phyloP scores from a whole-genome alignment of 2,113 vertebrate genomes.

The Taurulus bubalis region DNA sequence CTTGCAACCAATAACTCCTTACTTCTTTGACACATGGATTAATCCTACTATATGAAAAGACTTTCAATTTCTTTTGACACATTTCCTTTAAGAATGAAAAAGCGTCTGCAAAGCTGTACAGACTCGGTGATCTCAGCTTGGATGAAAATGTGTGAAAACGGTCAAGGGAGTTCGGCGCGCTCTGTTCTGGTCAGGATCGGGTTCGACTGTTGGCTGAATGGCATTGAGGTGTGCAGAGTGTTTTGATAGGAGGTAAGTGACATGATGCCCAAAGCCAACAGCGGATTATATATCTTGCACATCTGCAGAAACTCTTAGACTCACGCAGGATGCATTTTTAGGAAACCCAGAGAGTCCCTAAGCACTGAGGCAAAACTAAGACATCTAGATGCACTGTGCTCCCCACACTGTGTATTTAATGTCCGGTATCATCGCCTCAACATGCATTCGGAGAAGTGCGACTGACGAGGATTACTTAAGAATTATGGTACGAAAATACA shows the following conservation, averaged over 20 bases:
- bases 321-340: slow-evolving; percentile 37
- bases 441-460: neutral
- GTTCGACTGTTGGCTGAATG: slow-evolving; percentile 54
- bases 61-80: neutral
- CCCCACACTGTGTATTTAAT: slow-evolving; percentile 18
- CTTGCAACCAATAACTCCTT: slow-evolving; percentile 14
- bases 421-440: slow-evolving; percentile 26
- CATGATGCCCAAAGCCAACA: slow-evolving; percentile 63
- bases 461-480: slow-evolving; percentile 22
- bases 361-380: slow-evolving; percentile 43
- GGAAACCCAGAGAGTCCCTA: slow-evolving; percentile 32
- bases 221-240: slow-evolving; percentile 30
- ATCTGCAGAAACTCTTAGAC: slow-evolving; percentile 69
- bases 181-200: slow-evolving; percentile 47
- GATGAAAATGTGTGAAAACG: slow-evolving; percentile 69
- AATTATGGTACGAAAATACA: slow-evolving; percentile 24
- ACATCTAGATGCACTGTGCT: slow-evolving; percentile 29
- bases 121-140: slow-evolving; percentile 39
- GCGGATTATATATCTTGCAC: slow-evolving; percentile 64
- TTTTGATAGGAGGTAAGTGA: slow-evolving; percentile 72
- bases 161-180: slow-evolving; percentile 31
- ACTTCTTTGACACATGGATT: slow-evolving; percentile 44
- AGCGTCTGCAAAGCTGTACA: slow-evolving; percentile 37
- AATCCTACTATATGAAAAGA: slow-evolving; percentile 4
- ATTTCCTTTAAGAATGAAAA: neutral